phyloP scores from a whole-genome alignment of 2,888 invertebrate species.

The Plebejus melissa region DNA sequence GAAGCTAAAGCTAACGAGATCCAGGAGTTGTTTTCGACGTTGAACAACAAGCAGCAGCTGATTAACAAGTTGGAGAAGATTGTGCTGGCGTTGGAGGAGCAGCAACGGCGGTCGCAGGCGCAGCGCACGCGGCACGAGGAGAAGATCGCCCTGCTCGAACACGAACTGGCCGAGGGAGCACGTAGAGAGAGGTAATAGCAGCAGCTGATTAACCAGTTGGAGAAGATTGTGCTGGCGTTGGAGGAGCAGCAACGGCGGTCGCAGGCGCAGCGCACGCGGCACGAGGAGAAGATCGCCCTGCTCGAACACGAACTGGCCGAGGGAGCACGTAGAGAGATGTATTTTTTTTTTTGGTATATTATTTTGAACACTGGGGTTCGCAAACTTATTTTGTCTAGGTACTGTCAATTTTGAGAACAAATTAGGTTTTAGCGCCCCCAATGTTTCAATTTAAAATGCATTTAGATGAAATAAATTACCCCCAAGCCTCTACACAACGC shows the following conservation, averaged over 20 bases:
- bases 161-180: slow-evolving; percentile 67
- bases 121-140: slow-evolving; percentile 79
- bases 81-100: slow-evolving; percentile 76
- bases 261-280: slow-evolving; percentile 78
- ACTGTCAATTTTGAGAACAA: no score
- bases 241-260: slow-evolving; percentile 78
- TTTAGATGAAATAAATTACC: no score
- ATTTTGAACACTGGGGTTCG: no score
- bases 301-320: slow-evolving; percentile 55
- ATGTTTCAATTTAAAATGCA: no score
- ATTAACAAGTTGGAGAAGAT: slow-evolving; percentile 77
- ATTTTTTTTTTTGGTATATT: no score
- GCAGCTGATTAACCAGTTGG: slow-evolving; percentile 75
- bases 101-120: slow-evolving; percentile 77
- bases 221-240: slow-evolving; percentile 75
- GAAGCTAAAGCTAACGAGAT: slow-evolving; percentile 74
- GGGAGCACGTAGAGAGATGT: slow-evolving; percentile 59
- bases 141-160: slow-evolving; percentile 77
- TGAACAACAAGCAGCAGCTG: slow-evolving; percentile 77
- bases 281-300: slow-evolving; percentile 78
- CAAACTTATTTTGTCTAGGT: no score
- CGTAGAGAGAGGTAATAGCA: slow-evolving; percentile 61
- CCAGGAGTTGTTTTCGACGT: slow-evolving; percentile 68
- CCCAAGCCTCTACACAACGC: no score
- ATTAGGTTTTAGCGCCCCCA: no score